Base-by-base conservation (phyloP, 1,140 invertebrate species). In the Berghia stephanieae region DNA sequence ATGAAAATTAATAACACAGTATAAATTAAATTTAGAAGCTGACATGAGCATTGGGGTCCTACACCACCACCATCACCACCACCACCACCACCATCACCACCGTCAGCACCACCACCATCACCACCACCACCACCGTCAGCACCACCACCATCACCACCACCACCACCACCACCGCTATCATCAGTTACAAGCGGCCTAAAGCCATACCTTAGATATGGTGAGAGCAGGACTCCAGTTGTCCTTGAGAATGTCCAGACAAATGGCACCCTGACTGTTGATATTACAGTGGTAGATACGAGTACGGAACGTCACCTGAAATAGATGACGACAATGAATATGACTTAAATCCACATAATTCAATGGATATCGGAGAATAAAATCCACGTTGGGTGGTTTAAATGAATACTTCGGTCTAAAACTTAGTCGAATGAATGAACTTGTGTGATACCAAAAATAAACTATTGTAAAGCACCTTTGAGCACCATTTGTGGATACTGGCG, bases 271-370 rank as follows among this genome's bases (percentile, higher is more conserved):
- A 71, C 87, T 89, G 82, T 89, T 90, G 43, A 90, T 89, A 78
- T 90, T 90, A 77, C 87, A 88, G 77, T 90, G 89, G 77, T 90
- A 90, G 49, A 90, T 90, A n/a, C 87, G 76, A 5, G 89, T 90
- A 82, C 96, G 93, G 92, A 99, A 99, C 89, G 96, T 97, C 67
- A 99, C 96, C 95, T 96, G 88, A 38, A 91, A 90, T 70, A 36
- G 66, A 49, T n/a, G n/a, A n/a, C n/a, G n/a, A n/a, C n/a, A n/a
- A n/a, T n/a, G n/a, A n/a, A n/a, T n/a, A n/a, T n/a, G n/a, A n/a
- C n/a, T n/a, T n/a, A n/a, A n/a, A n/a, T n/a, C n/a, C n/a, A n/a
- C n/a, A n/a, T n/a, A n/a, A n/a, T n/a, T n/a, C n/a, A n/a, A n/a
- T n/a, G n/a, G n/a, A n/a, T n/a, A 16, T 10, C 60, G 13, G 16